Evolutionary conservation across 2,113 vertebrate species (phyloP).

Genomic region (Ursus arctos): DNA sequence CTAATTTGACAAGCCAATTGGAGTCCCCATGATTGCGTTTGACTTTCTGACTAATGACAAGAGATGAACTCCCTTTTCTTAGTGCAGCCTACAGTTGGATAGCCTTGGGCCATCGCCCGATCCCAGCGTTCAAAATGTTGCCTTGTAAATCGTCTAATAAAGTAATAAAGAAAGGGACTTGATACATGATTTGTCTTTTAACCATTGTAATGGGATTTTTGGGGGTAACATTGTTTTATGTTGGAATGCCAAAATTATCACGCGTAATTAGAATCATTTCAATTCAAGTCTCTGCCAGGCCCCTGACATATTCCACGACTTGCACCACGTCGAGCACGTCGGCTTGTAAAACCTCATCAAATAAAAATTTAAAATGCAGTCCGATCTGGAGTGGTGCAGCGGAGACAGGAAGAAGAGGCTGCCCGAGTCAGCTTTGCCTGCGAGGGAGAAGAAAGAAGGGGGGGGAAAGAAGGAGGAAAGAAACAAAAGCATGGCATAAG

Average conservation of each 20-base stretch:
- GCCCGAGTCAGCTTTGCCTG: constrained; percentile 68
- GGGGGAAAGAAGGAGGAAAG: not conserved
- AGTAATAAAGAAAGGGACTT: constrained; percentile 78
- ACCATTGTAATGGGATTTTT: constrained; percentile 80
- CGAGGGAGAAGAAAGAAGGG: not conserved
- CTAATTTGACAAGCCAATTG: constrained; percentile 81
- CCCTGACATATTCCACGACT: constrained; percentile 85
- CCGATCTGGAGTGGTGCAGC: constrained; percentile 63
- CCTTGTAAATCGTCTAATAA: constrained; percentile 83
- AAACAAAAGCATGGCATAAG: not conserved
- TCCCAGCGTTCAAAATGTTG: constrained; percentile 66
- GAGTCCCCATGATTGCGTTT: constrained; percentile 75
- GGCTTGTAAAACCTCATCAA: constrained; percentile 84
- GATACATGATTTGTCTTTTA: constrained; percentile 88
- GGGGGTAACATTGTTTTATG: constrained; percentile 85
- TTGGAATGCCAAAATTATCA: constrained; percentile 88
- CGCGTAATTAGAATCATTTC: constrained; percentile 87
- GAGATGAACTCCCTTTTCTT: constrained; percentile 66
- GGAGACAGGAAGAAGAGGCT: constrained; percentile 49
- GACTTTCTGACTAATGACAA: constrained; percentile 76
- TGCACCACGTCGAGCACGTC: constrained; percentile 79
- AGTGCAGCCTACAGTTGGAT: constrained; percentile 51
- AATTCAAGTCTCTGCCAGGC: constrained; percentile 85
- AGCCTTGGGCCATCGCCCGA: constrained; percentile 77
- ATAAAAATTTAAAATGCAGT: constrained; percentile 76